Percentiles rank a stretch among this genome's conserved stretches.
Evolutionary conservation across 2,888 invertebrate genomes (phyloP).

Genomic region (Scaptodrosophila latifasciaeformis): DNA sequence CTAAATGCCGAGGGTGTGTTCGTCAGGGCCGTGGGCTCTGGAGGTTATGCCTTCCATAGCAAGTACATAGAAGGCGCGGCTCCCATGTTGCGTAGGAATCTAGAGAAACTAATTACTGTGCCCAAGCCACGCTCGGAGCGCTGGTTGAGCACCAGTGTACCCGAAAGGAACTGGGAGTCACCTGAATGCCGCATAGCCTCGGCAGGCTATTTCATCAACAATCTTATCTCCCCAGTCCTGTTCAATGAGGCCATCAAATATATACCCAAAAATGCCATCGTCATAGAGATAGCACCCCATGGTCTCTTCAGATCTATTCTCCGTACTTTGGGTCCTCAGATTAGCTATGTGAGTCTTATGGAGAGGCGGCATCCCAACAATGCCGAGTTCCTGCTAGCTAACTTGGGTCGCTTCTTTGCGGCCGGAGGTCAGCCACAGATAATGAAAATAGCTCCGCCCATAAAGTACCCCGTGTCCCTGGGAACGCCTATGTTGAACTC

Average conservation of each 20-base stretch:
- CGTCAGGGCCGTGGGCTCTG: constrained; percentile 88
- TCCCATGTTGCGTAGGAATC: constrained; percentile 83
- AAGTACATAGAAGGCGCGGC: constrained; percentile 90
- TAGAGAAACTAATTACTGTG: constrained; percentile 86
- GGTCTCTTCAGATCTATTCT: constrained; percentile 95
- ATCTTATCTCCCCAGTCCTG: constrained; percentile 92
- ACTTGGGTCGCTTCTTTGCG: constrained; percentile 87
- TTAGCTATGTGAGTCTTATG: constrained; percentile 88
- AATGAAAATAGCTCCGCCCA: constrained; percentile 82
- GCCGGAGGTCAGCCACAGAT: constrained; percentile 87
- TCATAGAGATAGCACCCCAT: constrained; percentile 96
- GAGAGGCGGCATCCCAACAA: constrained; percentile 87
- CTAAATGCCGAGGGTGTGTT: constrained; percentile 86
- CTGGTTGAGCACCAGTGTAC: constrained; percentile 96
- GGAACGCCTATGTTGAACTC: constrained; percentile 94
- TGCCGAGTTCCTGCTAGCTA: constrained; percentile 83
- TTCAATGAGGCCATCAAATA: constrained; percentile 91
- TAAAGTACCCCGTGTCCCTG: constrained; percentile 89
- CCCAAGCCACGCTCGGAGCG: constrained; percentile 85
- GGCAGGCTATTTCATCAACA: constrained; percentile 96
- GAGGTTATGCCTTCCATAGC: constrained; percentile 94
- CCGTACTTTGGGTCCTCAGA: constrained; percentile 84
- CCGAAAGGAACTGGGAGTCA: constrained; percentile 86
- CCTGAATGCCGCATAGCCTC: constrained; percentile 86
- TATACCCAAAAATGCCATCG: constrained; percentile 90